These are phyloP conservation scores for Lissonota sp. DNA, from an alignment of 2,888 invertebrate species.

Conservation along the genomic window DNA sequence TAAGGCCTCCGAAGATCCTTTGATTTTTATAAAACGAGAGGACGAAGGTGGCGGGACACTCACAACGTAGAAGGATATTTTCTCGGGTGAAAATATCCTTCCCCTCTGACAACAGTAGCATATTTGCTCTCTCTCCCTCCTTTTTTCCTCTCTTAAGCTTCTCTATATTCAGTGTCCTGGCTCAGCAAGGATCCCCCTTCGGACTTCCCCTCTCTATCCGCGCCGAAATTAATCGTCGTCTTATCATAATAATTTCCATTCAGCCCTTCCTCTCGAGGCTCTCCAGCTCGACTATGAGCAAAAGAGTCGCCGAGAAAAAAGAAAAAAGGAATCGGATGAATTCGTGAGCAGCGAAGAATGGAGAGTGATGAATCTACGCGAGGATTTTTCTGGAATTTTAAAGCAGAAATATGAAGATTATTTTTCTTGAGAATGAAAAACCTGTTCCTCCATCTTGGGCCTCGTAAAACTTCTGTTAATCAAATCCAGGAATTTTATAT, in stretches of 20 bases:
- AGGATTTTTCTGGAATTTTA: conserved; percentile 9
- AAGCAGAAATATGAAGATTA: not conserved
- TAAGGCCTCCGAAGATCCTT: conserved; percentile 75
- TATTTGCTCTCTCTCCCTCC: not conserved
- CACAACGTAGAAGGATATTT: conserved; percentile 36
- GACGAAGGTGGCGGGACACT: conserved; percentile 15
- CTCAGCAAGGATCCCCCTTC: conserved; percentile 75
- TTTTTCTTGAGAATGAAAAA: not conserved
- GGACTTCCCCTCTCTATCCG: conserved; percentile 73
- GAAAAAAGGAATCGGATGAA: not conserved
- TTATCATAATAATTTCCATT: conserved; percentile 82
- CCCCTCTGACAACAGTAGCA: conserved; percentile 29
- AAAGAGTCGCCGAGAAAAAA: conserved; percentile 18
- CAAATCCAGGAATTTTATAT: no score
- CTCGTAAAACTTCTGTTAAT: no score
- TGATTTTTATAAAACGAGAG: conserved; percentile 58
- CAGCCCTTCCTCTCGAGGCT: conserved; percentile 72
- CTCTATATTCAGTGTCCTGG: conserved; percentile 77
- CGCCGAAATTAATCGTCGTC: conserved; percentile 80
- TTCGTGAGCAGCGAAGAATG: not conserved
- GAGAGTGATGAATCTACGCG: conserved; percentile 7
- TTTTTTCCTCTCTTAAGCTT: conserved; percentile 68
- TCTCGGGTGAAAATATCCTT: conserved; percentile 49
- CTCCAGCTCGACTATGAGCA: conserved; percentile 55
- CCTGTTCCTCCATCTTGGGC: not conserved